Conservation (phyloP, 2,797 vertebrate genomes). For the Potorous gilbertii region DNA sequence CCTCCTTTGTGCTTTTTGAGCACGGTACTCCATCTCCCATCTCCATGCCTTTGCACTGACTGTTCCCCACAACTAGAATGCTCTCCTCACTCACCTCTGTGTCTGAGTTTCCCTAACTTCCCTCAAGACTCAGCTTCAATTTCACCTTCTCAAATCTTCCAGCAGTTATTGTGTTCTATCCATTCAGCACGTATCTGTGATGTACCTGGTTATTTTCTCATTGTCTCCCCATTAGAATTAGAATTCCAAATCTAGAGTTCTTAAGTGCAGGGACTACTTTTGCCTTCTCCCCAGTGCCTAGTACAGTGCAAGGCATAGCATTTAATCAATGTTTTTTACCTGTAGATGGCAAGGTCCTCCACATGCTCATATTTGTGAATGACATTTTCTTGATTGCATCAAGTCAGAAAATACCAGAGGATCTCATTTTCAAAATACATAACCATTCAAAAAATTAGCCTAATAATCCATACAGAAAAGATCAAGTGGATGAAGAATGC, state of each 20-base stretch:
- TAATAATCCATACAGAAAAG: neutral
- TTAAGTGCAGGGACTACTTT: neutral
- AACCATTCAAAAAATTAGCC: neutral
- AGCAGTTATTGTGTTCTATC: neutral
- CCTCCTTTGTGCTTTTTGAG: neutral
- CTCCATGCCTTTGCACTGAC: neutral
- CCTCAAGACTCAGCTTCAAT: neutral
- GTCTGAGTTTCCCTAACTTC: neutral
- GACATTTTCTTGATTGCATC: neutral
- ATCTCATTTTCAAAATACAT: neutral
- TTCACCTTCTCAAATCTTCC: neutral
- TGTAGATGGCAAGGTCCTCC: neutral
- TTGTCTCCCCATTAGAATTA: neutral
- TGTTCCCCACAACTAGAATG: neutral
- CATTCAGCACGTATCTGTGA: neutral
- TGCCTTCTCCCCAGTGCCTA: neutral
- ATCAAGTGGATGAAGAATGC: neutral
- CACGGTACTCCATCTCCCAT: neutral
- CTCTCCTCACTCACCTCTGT: no score
- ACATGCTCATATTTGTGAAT: neutral
- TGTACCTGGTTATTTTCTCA: neutral
- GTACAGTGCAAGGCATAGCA: neutral
- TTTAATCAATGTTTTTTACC: neutral
- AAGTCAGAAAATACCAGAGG: neutral
- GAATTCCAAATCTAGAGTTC: no score